Conservation (phyloP, 2,888 invertebrate genomes). For the Bedellia somnulentella region DNA sequence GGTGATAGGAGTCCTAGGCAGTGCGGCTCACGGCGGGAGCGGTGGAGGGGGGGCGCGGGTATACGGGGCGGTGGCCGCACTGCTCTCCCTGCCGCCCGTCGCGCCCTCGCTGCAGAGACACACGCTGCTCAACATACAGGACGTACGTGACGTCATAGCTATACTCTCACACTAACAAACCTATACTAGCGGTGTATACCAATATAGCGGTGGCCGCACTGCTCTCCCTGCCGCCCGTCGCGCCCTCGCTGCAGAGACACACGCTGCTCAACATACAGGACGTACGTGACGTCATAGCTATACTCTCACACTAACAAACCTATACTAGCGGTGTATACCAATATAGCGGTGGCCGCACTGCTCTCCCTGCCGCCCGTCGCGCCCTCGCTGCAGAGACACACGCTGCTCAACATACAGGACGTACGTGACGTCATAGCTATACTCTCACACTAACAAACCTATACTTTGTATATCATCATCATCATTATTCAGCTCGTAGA, state of each 20-base stretch:
- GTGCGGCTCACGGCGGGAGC: conserved; percentile 21
- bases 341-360: conserved; percentile 47
- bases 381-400: conserved; percentile 36
- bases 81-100: conserved; percentile 42
- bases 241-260: conserved; percentile 34
- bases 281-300: no score
- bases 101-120: conserved; percentile 36
- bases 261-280: conserved; percentile 48
- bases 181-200: no score
- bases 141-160: no score
- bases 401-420: conserved; percentile 45
- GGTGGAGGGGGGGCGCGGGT: conserved; percentile 30
- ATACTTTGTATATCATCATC: no score
- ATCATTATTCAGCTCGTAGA: no score
- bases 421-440: no score
- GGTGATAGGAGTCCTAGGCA: conserved; percentile 43
- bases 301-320: no score
- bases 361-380: conserved; percentile 41
- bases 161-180: no score
- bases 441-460: no score
- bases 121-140: conserved; percentile 45
- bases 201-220: conserved; percentile 50
- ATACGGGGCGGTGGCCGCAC: conserved; percentile 47
- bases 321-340: no score
- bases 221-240: conserved; percentile 39